Percentiles rank a stretch among this genome's conserved stretches.
Evolutionary conservation across 1,140 invertebrate species (phyloP).

Genomic region (Trissolcus basalis): DNA sequence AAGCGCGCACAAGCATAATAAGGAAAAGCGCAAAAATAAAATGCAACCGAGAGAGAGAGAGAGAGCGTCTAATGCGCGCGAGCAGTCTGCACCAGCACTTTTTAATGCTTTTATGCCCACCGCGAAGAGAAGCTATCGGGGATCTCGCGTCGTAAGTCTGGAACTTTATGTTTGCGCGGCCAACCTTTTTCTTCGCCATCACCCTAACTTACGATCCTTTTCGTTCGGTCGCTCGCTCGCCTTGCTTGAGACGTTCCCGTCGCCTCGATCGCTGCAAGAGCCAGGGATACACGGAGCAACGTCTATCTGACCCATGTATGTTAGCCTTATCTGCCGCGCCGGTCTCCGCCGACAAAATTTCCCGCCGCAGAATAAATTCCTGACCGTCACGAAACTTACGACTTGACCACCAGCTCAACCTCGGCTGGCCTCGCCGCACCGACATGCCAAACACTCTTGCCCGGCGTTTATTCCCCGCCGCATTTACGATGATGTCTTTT

Average conservation of each 20-base stretch:
- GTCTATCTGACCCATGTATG: slow-evolving; percentile 58
- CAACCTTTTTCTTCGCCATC: slow-evolving; percentile 65
- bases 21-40: slow-evolving; percentile 50
- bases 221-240: slow-evolving; percentile 68
- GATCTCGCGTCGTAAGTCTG: slow-evolving; percentile 77
- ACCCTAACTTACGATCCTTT: slow-evolving; percentile 76
- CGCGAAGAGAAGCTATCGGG: slow-evolving; percentile 75
- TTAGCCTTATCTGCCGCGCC: slow-evolving; percentile 59
- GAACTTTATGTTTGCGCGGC: slow-evolving; percentile 76
- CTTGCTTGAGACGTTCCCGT: slow-evolving; percentile 75
- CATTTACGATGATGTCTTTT: slow-evolving; percentile 61
- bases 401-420: slow-evolving; percentile 58
- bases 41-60: slow-evolving; percentile 16
- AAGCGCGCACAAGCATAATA: slow-evolving; percentile 32
- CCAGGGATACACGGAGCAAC: slow-evolving; percentile 47
- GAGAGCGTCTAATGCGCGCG: slow-evolving; percentile 50
- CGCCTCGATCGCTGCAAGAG: slow-evolving; percentile 54
- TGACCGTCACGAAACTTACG: slow-evolving; percentile 60
- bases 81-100: slow-evolving; percentile 50
- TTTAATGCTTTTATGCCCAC: slow-evolving; percentile 75
- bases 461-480: slow-evolving; percentile 49
- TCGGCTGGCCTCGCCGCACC: slow-evolving; percentile 49
- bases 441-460: slow-evolving; percentile 49
- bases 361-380: slow-evolving; percentile 60
- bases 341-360: slow-evolving; percentile 62